Evolutionary conservation across 2,113 vertebrate species (phyloP).

Genomic region (Trogon melanurus): DNA sequence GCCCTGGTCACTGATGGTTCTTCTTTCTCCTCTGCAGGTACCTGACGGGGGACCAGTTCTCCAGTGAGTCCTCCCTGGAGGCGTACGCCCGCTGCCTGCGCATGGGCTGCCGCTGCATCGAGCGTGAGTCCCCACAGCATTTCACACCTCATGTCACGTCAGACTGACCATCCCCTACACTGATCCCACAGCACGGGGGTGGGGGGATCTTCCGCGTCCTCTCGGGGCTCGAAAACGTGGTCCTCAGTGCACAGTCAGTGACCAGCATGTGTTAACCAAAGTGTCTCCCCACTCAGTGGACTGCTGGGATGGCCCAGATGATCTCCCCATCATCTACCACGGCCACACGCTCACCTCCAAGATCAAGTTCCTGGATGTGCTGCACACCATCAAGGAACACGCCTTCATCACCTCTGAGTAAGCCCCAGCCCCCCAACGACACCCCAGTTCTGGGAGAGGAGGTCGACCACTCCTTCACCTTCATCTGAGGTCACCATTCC

Average conservation of each 20-base stretch:
- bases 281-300: slow-evolving; percentile 76
- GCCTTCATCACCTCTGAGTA: slow-evolving; percentile 88
- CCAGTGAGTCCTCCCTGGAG: slow-evolving; percentile 88
- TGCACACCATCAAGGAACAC: slow-evolving; percentile 89
- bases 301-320: slow-evolving; percentile 89
- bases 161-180: background rate
- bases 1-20: background rate
- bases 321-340: slow-evolving; percentile 90
- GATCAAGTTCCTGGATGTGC: slow-evolving; percentile 89
- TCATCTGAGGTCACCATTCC: background rate
- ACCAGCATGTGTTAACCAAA: background rate
- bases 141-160: background rate
- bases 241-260: accelerated
- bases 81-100: slow-evolving; percentile 86
- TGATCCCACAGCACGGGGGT: accelerated
- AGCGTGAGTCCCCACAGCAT: slow-evolving; percentile 69
- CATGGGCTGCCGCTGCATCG: slow-evolving; percentile 89
- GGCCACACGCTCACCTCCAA: slow-evolving; percentile 90
- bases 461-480: background rate
- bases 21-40: slow-evolving; percentile 70
- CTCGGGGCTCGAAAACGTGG: background rate
- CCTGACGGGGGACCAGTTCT: slow-evolving; percentile 89
- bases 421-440: background rate
- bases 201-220: background rate
- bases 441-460: background rate